Base-by-base conservation (phyloP, 2,113 vertebrate genomes). In the Myotis lucifugus region DNA sequence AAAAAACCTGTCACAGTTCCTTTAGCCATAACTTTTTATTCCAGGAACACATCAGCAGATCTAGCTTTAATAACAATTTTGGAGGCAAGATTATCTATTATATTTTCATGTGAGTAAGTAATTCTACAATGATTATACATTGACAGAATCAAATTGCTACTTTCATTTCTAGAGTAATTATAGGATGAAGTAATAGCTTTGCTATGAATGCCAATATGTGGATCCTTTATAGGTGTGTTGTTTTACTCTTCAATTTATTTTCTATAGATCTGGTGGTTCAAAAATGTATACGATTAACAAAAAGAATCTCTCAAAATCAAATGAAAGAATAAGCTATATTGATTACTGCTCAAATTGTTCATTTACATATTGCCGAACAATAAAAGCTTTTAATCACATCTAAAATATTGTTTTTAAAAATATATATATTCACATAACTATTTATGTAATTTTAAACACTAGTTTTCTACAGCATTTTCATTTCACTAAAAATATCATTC, bases 71-170 rank as follows among this genome's bases (percentile, higher is more conserved):
- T 92, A 76, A 54, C 46, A 95, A 94, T 96, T 96, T 95, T 97
- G 97, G 97, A 95, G 79, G 74, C 83, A 81, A 89, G 87, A 95
- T 25, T 85, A 72, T 56, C 46, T 97, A 85, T 95, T 98, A 95
- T 98, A 46, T 97, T 97, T 96, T 95, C 92, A 93, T 82, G 89
- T 94, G 73, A 87, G 13, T 87, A 54, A 74, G 48, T 97, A 95
- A 96, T 96, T 97, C 97, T 97, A 97, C 76, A 96, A 96, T 92
- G 88, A 97, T 98, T 98, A 97, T 94, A 93, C 46, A 87, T 97
- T 64, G 92, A 97, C 95, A 81, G 25, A 93, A 90, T 93, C 92
- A 95, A 98, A 97, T 98, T 97, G 95, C 95, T 95, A 90, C 90
- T 91, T 88, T 95, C 93, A 85, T 67, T 98, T 97, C 86, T 98